Evolutionary conservation across 2,888 invertebrate species (phyloP), one percentile per base, ranked within the genome.

Genomic region (Ormia ochracea): DNA sequence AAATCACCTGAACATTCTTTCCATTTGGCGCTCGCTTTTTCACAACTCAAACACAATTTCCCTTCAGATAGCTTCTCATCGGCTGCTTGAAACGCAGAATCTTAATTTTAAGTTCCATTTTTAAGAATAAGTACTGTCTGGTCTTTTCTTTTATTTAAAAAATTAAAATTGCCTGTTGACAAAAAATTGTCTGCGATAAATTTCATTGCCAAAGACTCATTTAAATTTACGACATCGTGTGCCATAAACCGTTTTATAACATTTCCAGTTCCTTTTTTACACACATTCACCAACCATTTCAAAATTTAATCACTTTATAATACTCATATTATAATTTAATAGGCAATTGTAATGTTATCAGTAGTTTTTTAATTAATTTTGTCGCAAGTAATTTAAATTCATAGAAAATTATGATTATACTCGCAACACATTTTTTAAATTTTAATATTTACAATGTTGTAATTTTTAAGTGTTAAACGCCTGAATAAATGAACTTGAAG

Each of bases 171-270:
- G 9, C 28, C 48, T 56, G 23, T 41, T 65, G 77, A 77, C 70
- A 77, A 77, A 61, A 63, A 70, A 58, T 48, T 65, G 70, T 58
- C 70, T 41, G 21, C 38, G 41, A 58, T 50, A 41, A 58, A 50
- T 65, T 56, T 56, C 36, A 65, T 73, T 54, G 73, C 58, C 56
- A 58, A 48, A n/a, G 7, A n/a, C 26, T 48, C 6, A 26, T n/a
- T 26, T 72, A 38, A 14, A 50, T 50, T 31, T 10, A 17, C 10
- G 41, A 54, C 4, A 36, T n/a, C 10, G 5, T 14, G 3, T 14
- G 4, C 12, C 19, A 63, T 14, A 48, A 36, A 41, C 38, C 50
- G 6, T 36, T 21, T 65, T 23, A 23, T 26, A 9, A 7, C 52
- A 43, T 31, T 3, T 10, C 14, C 23, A 61, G 52, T 17, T 41